Percentiles rank a stretch among this genome's conserved stretches.
phyloP scores from a whole-genome alignment of 2,888 invertebrate genomes.

The Phaedon cochleariae region DNA sequence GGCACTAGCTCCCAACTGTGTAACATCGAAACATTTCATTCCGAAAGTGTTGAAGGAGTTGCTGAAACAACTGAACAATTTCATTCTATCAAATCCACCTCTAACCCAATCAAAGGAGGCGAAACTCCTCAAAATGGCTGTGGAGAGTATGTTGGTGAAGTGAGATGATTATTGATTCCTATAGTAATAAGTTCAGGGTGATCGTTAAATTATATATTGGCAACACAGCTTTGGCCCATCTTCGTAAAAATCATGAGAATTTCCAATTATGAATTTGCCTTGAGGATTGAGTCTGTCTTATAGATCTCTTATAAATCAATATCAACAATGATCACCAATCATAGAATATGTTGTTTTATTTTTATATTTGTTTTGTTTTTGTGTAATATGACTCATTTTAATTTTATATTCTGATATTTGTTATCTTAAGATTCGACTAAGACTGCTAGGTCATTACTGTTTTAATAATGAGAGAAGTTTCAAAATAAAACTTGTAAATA shows the following conservation, averaged over 20 bases:
- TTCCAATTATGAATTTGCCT: too few species aligned
- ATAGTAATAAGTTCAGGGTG: neutral
- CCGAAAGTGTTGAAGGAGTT: slow-evolving; percentile 80
- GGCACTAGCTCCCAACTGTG: slow-evolving; percentile 79
- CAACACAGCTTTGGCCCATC: too few species aligned
- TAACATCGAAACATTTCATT: slow-evolving; percentile 84
- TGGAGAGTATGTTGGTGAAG: slow-evolving; percentile 50
- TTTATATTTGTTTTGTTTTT: slow-evolving; percentile 10
- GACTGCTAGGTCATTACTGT: slow-evolving; percentile 15
- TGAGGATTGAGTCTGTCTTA: too few species aligned
- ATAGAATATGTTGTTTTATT: slow-evolving; percentile 8
- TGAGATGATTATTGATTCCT: slow-evolving; percentile 13
- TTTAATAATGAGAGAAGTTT: neutral
- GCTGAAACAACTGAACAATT: slow-evolving; percentile 76
- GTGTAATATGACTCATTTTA: neutral
- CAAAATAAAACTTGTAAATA: slow-evolving; percentile 11
- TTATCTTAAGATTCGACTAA: neutral
- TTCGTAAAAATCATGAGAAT: too few species aligned
- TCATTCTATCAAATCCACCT: slow-evolving; percentile 72
- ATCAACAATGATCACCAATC: neutral
- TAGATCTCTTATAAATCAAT: too few species aligned
- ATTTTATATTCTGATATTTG: slow-evolving; percentile 9
- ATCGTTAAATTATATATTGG: too few species aligned
- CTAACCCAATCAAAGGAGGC: slow-evolving; percentile 72
- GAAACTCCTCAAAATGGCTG: slow-evolving; percentile 77